Conservation (phyloP, 2,113 vertebrate genomes). For the Leptobrachium leishanense region DNA sequence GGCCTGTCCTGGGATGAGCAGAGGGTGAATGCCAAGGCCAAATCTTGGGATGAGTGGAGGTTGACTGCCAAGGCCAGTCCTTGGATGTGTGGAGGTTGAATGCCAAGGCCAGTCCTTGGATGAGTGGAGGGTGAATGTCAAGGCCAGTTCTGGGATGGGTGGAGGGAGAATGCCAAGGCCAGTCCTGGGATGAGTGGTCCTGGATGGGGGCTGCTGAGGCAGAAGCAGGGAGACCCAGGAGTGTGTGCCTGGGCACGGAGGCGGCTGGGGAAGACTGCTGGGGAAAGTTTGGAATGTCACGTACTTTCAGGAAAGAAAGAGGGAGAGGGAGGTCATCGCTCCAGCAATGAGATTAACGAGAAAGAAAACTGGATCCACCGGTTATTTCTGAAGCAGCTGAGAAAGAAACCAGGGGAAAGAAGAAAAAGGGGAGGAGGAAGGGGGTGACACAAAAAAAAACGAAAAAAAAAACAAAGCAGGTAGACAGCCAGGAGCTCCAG, state of each 20-base stretch:
- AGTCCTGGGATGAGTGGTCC: not conserved
- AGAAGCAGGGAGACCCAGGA: not conserved
- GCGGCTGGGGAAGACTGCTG: slow-evolving; percentile 62
- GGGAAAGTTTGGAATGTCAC: slow-evolving; percentile 73
- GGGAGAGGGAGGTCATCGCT: slow-evolving; percentile 72
- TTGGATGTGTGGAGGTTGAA: not conserved
- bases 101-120: not conserved
- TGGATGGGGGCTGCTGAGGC: not conserved
- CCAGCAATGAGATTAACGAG: slow-evolving; percentile 78
- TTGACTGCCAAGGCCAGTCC: not conserved
- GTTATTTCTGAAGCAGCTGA: slow-evolving; percentile 82
- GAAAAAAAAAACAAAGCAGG: slow-evolving; percentile 5
- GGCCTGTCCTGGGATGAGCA: no score
- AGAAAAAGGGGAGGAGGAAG: slow-evolving; percentile 48
- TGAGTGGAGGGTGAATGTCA: slow-evolving; percentile 51
- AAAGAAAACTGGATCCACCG: slow-evolving; percentile 97
- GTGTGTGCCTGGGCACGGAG: not conserved
- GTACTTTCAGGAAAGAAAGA: slow-evolving; percentile 70
- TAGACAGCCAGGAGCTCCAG: slow-evolving; percentile 50
- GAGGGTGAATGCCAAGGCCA: no score
- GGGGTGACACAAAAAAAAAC: slow-evolving; percentile 10
- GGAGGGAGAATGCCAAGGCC: not conserved
- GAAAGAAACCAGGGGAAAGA: slow-evolving; percentile 73
- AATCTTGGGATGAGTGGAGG: no score
- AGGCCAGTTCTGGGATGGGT: not conserved